Percentiles rank a stretch among this genome's conserved stretches.
phyloP scores from a whole-genome alignment of 1,140 invertebrate genomes.

The Lordiphosa mommai region DNA sequence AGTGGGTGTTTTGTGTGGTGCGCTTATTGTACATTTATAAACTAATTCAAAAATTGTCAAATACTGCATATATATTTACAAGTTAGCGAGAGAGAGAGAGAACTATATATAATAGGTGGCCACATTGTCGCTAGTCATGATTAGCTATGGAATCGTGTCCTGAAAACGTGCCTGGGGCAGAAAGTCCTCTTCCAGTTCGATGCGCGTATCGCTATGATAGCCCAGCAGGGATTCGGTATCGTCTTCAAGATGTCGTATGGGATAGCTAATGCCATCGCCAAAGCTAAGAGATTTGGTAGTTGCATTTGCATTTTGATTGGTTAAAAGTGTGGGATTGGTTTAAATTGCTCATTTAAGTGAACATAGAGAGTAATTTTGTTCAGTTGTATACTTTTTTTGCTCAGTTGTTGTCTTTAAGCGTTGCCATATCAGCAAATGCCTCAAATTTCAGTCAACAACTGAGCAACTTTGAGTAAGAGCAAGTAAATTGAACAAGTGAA shows the following conservation, averaged over 20 bases:
- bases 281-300: constrained; percentile 84
- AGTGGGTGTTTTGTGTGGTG: too few relatives aligned
- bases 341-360: too few relatives aligned
- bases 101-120: constrained; percentile 74
- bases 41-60: not conserved
- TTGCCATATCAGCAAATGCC: too few relatives aligned
- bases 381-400: too few relatives aligned
- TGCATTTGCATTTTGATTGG: constrained; percentile 12
- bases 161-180: constrained; percentile 69
- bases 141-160: constrained; percentile 75
- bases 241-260: constrained; percentile 88
- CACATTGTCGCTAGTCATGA: constrained; percentile 73
- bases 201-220: constrained; percentile 81
- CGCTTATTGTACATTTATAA: too few relatives aligned
- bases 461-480: too few relatives aligned
- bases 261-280: constrained; percentile 92
- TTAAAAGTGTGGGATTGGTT: too few relatives aligned
- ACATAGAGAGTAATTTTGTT: too few relatives aligned
- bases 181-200: constrained; percentile 79
- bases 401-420: too few relatives aligned
- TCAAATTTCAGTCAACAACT: too few relatives aligned
- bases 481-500: too few relatives aligned
- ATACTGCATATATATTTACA: constrained; percentile 20
- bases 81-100: constrained; percentile 4
- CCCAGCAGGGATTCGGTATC: constrained; percentile 89